A percentile compares a stretch with the other conserved stretches of the same genome.
phyloP scores from a whole-genome alignment of 2,113 vertebrate species.

The Eptatretus burgeri region DNA sequence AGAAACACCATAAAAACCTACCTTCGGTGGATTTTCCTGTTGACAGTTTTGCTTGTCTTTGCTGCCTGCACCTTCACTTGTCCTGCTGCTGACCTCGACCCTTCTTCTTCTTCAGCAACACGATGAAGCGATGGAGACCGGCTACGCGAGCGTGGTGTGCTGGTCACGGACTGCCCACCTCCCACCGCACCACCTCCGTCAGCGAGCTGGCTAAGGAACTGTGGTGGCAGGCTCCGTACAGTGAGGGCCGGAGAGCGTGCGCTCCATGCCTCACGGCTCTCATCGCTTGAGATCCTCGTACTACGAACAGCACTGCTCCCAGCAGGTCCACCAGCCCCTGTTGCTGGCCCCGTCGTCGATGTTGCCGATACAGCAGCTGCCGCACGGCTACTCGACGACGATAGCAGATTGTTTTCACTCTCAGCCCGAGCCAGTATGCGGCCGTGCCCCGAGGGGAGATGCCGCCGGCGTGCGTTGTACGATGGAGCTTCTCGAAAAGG shows the following conservation, averaged over 20 bases:
- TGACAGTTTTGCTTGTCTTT: no score
- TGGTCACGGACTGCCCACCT: not conserved
- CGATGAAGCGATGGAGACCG: slow-evolving; percentile 4
- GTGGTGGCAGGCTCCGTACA: slow-evolving; percentile 1
- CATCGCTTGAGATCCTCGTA: not conserved
- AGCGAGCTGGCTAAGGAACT: not conserved
- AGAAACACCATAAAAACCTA: no score
- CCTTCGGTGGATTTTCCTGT: no score
- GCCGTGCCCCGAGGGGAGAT: not conserved
- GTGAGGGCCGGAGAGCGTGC: slow-evolving; percentile 5
- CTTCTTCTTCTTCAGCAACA: slow-evolving; percentile 2
- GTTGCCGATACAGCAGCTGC: not conserved
- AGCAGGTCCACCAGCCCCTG: not conserved
- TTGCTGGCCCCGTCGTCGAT: not conserved
- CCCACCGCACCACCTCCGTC: not conserved
- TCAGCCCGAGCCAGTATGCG: slow-evolving; percentile 1
- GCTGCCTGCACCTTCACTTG: no score
- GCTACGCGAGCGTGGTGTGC: slow-evolving; percentile 1
- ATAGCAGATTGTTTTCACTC: slow-evolving; percentile 3
- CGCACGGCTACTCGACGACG: not conserved
- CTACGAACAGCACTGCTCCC: no score
- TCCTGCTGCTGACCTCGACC: not conserved
- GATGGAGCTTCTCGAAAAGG: not conserved
- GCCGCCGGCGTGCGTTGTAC: not conserved
- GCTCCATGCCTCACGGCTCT: not conserved